Percentiles rank a stretch among this genome's conserved stretches.
phyloP scores from a whole-genome alignment of 2,888 invertebrate species.

The Schrankia costaestrigalis region DNA sequence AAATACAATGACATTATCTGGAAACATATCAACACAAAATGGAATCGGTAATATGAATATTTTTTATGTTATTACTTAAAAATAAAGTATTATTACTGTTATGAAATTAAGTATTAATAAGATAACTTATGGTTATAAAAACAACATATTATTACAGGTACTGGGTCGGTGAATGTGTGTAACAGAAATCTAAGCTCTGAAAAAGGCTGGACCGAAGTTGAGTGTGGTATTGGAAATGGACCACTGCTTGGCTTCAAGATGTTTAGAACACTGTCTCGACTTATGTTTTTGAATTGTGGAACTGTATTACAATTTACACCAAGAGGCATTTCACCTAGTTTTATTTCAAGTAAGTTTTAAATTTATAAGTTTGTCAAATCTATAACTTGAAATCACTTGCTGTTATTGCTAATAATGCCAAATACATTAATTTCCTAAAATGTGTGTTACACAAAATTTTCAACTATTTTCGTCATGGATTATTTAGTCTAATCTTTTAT shows the following conservation, averaged over 20 bases:
- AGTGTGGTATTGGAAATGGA: slow-evolving; percentile 92
- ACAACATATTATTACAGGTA: slow-evolving; percentile 68
- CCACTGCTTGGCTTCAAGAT: slow-evolving; percentile 89
- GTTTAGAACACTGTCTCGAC: slow-evolving; percentile 86
- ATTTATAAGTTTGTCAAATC: neutral
- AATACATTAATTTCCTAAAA: too few relatives aligned
- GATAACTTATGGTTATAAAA: neutral
- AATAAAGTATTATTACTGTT: neutral
- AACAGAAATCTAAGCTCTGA: slow-evolving; percentile 89
- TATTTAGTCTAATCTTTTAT: too few relatives aligned
- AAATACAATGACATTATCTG: slow-evolving; percentile 91
- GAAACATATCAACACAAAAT: slow-evolving; percentile 91
- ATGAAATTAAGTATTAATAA: neutral
- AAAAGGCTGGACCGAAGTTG: slow-evolving; percentile 93
- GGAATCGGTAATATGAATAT: slow-evolving; percentile 84
- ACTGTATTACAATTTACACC: slow-evolving; percentile 88
- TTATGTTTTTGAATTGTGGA: slow-evolving; percentile 88
- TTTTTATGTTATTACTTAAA: too few relatives aligned
- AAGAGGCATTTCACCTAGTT: slow-evolving; percentile 87
- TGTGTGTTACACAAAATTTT: too few relatives aligned
- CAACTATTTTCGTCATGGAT: too few relatives aligned
- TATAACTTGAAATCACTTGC: neutral
- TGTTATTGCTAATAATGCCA: too few relatives aligned
- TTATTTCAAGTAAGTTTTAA: slow-evolving; percentile 85
- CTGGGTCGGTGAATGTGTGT: slow-evolving; percentile 87